Evolutionary conservation across 2,888 invertebrate species (phyloP), one percentile per base, ranked within the genome.

Genomic region (Ephialtes manifestator): DNA sequence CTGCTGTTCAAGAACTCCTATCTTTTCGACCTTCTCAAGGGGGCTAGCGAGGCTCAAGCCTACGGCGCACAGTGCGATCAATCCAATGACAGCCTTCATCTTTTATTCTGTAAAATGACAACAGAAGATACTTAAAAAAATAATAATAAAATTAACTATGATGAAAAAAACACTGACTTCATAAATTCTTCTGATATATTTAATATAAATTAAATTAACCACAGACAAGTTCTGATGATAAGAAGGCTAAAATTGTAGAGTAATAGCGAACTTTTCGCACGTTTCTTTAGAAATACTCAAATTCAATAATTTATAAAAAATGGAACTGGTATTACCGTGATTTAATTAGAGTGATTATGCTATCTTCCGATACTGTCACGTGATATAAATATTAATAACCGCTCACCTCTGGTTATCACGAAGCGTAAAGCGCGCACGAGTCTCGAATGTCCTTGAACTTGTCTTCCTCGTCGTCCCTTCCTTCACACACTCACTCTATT

Each of bases 11-110:
- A 91, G 87, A 8, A 92, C 90, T 83, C 91, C 91, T 60, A 93
- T 92, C 86, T 94, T 93, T 28, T 94, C 93, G 43, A 93, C 83
- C 87, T 93, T 94, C 81, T 94, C 93, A 51, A 94, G 77, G 8
- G 94, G 94, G 75, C 89, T 93, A 20, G 93, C 92, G 43, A 90
- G 58, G 24, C 90, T 90, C 35, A 89, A 58, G 35, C 90, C 90
- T 81, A 91, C 60, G 8, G 65, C 88, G 77, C 89, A 90, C 51
- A 92, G 84, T 65, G 87, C 79, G 35, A 91, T 77, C 53, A 92
- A 83, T 81, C 84, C 86, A 71, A 92, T 60, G 48, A 88, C 86
- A 71, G 86, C 79, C 88, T 91, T 93, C 93, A 93, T 94, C 81
- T 65, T 90, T 70, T 80, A 81, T 68, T 80, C 81, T 85, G 81